Evolutionary conservation across 2,113 vertebrate genomes (phyloP), one percentile per base, ranked within the genome.

Genomic region (Apistogramma diplotaenia): DNA sequence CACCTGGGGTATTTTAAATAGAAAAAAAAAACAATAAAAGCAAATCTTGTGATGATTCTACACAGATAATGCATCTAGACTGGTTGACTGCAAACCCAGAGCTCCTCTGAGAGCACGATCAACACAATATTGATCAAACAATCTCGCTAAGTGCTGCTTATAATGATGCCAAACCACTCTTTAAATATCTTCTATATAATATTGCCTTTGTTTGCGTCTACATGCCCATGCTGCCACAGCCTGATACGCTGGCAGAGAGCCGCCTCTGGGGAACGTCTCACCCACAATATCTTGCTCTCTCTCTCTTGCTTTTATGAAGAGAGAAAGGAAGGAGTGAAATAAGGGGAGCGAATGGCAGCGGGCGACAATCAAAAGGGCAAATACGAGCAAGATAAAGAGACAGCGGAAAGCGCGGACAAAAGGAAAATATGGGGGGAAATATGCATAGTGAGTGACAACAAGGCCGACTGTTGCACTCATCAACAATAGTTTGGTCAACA

Each of bases 111-210:
- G 86, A 87, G 86, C 81, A 65, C 51, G 27, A 89, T 92, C 84
- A 88, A 76, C 79, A 49, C 74, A 81, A 75, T 92, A 93, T 89
- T 81, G 84, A 91, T 90, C 85, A 91, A 91, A 93, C 90, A 88
- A 91, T 93, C 82, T 85, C 11, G 31, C 79, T 89, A 93, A 95
- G 91, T 90, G 87, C 78, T 72, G 82, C 83, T 86, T 53, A 71
- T 84, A 79, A 89, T 65, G 61, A 89, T 35, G 82, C 74, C 83
- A 62, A 58, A 43, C 31, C 46, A 49, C 81, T 87, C 78, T 86
- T 87, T 88, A 79, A 82, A 83, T 88, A 79, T 37, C 29, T 40
- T 83, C 86, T 81, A 21, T 87, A 12, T 46, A 60, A 81, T 25
- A 76, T 57, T 74, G 86, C 19, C 31, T 90, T 87, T 83, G 78